A percentile compares a stretch with the other conserved stretches of the same genome.
These are phyloP conservation scores for Fundulus diaphanus DNA, from an alignment of 2,797 vertebrate species.

Conservation along the genomic window DNA sequence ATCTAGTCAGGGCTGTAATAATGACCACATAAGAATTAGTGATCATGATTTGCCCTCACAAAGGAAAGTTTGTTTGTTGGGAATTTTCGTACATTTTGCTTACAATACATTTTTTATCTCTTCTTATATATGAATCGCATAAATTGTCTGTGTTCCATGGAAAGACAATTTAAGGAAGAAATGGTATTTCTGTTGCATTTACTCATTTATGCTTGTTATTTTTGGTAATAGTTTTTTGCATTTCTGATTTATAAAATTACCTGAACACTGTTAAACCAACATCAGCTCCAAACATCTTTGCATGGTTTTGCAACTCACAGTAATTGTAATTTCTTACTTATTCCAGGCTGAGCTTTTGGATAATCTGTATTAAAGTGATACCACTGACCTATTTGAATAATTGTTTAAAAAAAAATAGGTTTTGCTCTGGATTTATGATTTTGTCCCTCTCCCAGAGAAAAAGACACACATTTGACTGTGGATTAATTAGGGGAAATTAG, in stretches of 20 bases:
- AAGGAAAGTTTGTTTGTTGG: conserved; percentile 26
- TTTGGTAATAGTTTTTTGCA: neutral
- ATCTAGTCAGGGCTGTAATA: conserved; percentile 39
- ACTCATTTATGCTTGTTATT: neutral
- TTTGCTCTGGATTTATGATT: conserved; percentile 31
- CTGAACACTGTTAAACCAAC: neutral
- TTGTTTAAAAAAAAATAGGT: conserved; percentile 34
- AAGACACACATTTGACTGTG: conserved; percentile 38
- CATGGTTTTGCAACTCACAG: conserved; percentile 2
- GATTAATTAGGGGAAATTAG: conserved; percentile 39
- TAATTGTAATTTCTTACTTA: conserved; percentile 24
- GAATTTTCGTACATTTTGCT: conserved; percentile 27
- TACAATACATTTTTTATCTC: conserved; percentile 12
- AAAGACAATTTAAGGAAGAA: neutral
- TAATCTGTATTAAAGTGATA: conserved; percentile 28
- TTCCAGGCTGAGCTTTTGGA: conserved; percentile 30
- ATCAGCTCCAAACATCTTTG: neutral
- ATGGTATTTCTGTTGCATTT: neutral
- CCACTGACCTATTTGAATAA: conserved; percentile 30
- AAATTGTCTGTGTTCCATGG: neutral
- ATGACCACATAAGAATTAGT: conserved; percentile 31
- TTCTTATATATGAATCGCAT: neutral
- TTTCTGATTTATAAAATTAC: neutral
- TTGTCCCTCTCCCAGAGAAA: conserved; percentile 28
- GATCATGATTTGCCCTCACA: conserved; percentile 35